phyloP scores from a whole-genome alignment of 2,888 invertebrate species.

The Volucella inflata region DNA sequence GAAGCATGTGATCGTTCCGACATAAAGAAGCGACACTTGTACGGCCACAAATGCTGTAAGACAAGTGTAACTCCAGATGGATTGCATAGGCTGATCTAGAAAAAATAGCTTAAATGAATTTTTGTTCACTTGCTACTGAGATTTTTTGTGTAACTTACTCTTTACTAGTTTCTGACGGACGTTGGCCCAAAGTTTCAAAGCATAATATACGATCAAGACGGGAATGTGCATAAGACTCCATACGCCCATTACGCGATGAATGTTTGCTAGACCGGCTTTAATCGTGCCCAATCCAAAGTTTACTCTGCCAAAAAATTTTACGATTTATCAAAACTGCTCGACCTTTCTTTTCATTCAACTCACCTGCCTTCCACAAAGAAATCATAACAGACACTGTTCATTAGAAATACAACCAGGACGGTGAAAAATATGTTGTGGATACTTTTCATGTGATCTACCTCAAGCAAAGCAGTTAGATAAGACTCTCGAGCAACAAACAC shows the following conservation, averaged over 20 bases:
- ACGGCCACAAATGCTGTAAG: constrained; percentile 79
- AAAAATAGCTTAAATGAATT: constrained; percentile 16
- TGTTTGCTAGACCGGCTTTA: constrained; percentile 85
- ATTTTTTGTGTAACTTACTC: constrained; percentile 76
- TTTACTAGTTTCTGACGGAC: constrained; percentile 77
- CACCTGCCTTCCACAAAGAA: constrained; percentile 90
- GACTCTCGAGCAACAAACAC: constrained; percentile 90
- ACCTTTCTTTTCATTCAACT: constrained; percentile 18
- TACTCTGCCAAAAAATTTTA: constrained; percentile 81
- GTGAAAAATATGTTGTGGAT: constrained; percentile 94
- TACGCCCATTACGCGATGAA: constrained; percentile 85
- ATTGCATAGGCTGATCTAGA: constrained; percentile 77
- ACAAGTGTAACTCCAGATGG: constrained; percentile 80
- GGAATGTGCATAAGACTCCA: constrained; percentile 85
- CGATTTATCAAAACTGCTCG: constrained; percentile 55
- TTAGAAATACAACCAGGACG: constrained; percentile 89
- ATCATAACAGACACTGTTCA: constrained; percentile 88
- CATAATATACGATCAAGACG: constrained; percentile 83
- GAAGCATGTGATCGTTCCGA: constrained; percentile 79
- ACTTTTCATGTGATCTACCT: constrained; percentile 91
- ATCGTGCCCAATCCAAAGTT: constrained; percentile 87
- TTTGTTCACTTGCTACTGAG: no score
- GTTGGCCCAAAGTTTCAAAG: constrained; percentile 85
- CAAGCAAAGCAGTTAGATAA: constrained; percentile 90
- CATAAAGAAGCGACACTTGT: constrained; percentile 80